Evolutionary conservation across 2,797 vertebrate genomes (phyloP), one percentile per base, ranked within the genome.

Genomic region (Cossypha niveicapilla): DNA sequence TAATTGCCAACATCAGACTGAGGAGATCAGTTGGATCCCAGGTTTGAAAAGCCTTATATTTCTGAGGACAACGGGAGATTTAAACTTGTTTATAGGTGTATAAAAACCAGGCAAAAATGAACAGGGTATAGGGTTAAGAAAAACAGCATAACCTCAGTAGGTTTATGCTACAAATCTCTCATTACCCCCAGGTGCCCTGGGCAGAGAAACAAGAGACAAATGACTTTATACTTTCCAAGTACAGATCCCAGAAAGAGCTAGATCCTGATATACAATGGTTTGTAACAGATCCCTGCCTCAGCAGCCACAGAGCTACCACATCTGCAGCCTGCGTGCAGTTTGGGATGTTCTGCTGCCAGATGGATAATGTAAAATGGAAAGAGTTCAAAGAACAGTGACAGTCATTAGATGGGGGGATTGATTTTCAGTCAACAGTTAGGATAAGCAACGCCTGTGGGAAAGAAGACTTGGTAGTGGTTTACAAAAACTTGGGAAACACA

Each of bases 361-460:
- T 86, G 85, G 85, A 90, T 91, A 94, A 94, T 93, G 88, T 70
- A 93, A 91, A 90, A 94, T 93, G 91, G 94, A 95, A 92, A 54
- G 88, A 90, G 88, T 92, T 95, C 93, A 91, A 87, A 92, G 88
- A 91, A 81, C 85, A 92, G 88, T 78, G 93, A 93, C 90, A 94
- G 76, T 56, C 82, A 84, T 96, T 88, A 95, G 73, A 88, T 58
- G 74, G 85, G 66, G 88, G 88, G 73, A 92, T 28, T 94, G 94
- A 92, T 94, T 94, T 92, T 88, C 94, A 96, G 86, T 94, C 91
- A 93, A 88, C 86, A 90, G 83, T 84, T 88, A 84, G 95, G 63
- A 92, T 92, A 88, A 94, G 95, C 77, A 94, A 70, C 84, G 93
- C 80, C 88, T 93, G 93, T 88, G 92, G 96, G 94, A 96, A 96